A percentile compares a stretch with the other conserved stretches of the same genome.
Evolutionary conservation across 1,140 invertebrate species (phyloP).

Genomic region (Danaus melanippus): DNA sequence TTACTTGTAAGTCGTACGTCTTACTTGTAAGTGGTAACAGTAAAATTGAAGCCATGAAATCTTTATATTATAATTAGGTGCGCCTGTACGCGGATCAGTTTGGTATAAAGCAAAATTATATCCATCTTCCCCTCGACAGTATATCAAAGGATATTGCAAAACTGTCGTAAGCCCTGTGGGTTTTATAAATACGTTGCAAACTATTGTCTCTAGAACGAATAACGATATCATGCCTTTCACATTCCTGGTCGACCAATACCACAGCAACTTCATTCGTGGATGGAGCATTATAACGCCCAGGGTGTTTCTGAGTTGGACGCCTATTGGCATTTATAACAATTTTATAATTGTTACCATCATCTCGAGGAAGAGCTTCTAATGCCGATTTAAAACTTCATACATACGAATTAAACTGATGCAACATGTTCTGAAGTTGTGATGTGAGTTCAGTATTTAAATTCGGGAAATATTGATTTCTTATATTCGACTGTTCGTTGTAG

Average conservation of each 20-base stretch:
- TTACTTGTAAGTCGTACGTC: no score
- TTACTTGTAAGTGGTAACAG: slow-evolving; percentile 15
- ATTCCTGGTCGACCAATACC: slow-evolving; percentile 18
- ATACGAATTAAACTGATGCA: slow-evolving; percentile 21
- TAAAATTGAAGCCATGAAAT: slow-evolving; percentile 19
- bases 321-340: no score
- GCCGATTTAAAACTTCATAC: slow-evolving; percentile 5
- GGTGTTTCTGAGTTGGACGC: no score
- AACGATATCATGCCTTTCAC: slow-evolving; percentile 15
- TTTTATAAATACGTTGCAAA: slow-evolving; percentile 10
- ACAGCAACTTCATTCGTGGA: slow-evolving; percentile 15
- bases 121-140: no score
- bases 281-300: no score
- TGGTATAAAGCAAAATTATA: slow-evolving; percentile 7
- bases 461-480: slow-evolving; percentile 18
- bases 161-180: slow-evolving; percentile 9
- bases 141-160: no score
- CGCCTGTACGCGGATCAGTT: slow-evolving; percentile 6
- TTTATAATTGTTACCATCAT: no score
- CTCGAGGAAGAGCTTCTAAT: background rate
- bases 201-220: slow-evolving; percentile 6
- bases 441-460: slow-evolving; percentile 13
- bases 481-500: slow-evolving; percentile 13
- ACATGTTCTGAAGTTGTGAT: slow-evolving; percentile 17
- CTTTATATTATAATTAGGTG: slow-evolving; percentile 21